Evolutionary conservation across 2,113 vertebrate genomes (phyloP).

Genomic region (Leucoraja erinaceus): DNA sequence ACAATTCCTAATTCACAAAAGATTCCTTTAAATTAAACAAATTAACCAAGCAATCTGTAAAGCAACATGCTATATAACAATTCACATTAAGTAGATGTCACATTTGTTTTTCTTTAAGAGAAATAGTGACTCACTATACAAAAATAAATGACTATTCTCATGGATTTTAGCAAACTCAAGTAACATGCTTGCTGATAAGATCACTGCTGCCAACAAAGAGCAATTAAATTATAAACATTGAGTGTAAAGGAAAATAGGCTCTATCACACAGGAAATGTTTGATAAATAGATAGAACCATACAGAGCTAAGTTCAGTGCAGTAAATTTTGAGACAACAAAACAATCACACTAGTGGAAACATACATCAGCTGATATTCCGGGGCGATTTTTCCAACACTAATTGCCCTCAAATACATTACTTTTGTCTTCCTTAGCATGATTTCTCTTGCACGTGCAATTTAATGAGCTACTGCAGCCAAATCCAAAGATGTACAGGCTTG

Average conservation of each 20-base stretch:
- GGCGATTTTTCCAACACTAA: not conserved
- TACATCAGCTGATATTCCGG: not conserved
- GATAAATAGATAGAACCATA: not conserved
- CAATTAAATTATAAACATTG: not conserved
- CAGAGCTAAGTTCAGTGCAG: not conserved
- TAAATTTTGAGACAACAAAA: not conserved
- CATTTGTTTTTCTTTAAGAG: not conserved
- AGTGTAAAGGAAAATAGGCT: not conserved
- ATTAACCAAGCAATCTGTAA: not conserved
- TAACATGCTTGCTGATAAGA: not conserved
- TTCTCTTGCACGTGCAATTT: not conserved
- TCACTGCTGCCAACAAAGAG: not conserved
- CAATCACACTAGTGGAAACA: not conserved
- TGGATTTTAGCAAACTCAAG: not conserved
- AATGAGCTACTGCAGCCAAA: not conserved
- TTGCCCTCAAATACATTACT: not conserved
- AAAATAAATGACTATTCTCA: not conserved
- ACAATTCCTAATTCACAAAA: too few relatives aligned
- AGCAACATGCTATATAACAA: not conserved
- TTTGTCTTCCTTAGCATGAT: not conserved
- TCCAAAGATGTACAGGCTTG: too few relatives aligned
- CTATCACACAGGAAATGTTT: constrained; percentile 20
- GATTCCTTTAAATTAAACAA: not conserved
- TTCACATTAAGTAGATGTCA: not conserved
- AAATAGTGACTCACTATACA: not conserved